phyloP scores from a whole-genome alignment of 2,113 vertebrate species.

The Peromyscus maniculatus region DNA sequence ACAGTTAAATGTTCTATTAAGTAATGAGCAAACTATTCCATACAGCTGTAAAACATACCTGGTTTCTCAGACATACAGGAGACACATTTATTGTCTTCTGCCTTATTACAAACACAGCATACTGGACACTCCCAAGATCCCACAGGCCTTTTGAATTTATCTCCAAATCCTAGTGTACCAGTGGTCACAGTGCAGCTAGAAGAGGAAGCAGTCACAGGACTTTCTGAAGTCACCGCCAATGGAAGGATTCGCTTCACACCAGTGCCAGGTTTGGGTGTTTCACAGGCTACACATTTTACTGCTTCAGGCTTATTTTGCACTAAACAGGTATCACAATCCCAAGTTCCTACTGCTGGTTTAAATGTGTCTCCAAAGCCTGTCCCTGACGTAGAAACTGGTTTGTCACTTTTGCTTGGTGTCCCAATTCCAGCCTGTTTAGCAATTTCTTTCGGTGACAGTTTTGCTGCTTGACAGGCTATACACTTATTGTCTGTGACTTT shows the following conservation, averaged over 20 bases:
- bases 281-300: constrained; percentile 96
- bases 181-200: constrained; percentile 85
- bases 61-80: constrained; percentile 93
- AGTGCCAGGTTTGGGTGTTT: constrained; percentile 96
- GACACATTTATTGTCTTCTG: constrained; percentile 92
- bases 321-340: constrained; percentile 99
- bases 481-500: constrained; percentile 91
- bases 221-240: constrained; percentile 88
- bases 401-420: constrained; percentile 80
- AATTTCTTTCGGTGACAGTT: constrained; percentile 85
- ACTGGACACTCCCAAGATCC: constrained; percentile 95
- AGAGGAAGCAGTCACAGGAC: constrained; percentile 80
- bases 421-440: constrained; percentile 79
- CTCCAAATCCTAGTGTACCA: constrained; percentile 90
- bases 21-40: constrained; percentile 48
- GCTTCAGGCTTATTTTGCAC: constrained; percentile 95
- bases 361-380: constrained; percentile 91
- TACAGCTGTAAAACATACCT: constrained; percentile 84
- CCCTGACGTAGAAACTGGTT: constrained; percentile 76
- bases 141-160: constrained; percentile 95
- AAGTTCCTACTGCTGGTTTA: constrained; percentile 90
- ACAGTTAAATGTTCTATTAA: constrained; percentile 12
- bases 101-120: constrained; percentile 94
- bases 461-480: constrained; percentile 88
- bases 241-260: constrained; percentile 93